Evolutionary conservation across 2,113 vertebrate species (phyloP), one percentile per base, ranked within the genome.

Genomic region (Megalops atlanticus): DNA sequence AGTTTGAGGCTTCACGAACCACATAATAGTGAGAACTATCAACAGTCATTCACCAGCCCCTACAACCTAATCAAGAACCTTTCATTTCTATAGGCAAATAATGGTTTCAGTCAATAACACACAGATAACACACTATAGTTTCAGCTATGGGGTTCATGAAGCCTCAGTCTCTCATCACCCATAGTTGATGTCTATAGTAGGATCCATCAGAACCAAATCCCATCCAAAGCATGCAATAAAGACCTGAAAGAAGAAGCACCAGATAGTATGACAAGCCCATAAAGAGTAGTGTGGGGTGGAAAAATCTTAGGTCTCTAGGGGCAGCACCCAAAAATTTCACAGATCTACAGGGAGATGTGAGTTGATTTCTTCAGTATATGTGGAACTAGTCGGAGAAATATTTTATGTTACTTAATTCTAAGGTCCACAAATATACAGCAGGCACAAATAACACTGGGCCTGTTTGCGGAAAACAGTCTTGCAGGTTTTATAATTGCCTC

Each of bases 161-260:
- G 3, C 58, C n/a, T 27, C 58, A 31, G 24, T 64, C n/a, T 64
- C n/a, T 24, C 58, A 64, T 10, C 4, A 8, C 24, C 58, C 8
- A 24, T 24, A 27, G 58, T 11, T 31, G 58, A 64, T 64, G n/a
- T 10, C 8, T 8, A 64, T 1, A 11, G 54, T n/a, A 24, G 39
- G 40, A 21, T 35, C 64, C 6, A 21, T 21, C n/a, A 41, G 27
- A 69, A 35, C 41, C 5, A 47, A 71, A 31, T 41, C 78, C 36
- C 43, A 43, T 21, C 45, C 45, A 58, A 36, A 58, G 78, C 72
- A 7, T n/a, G 12, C 27, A 39, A 49, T 31, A n/a, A 11, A 70
- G 58, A 49, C 40, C 79, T 78, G 75, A 78, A 77, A 64, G 72
- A 81, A 47, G 70, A 82, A 82, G 76, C 49, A 74, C 75, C 69